phyloP scores from a whole-genome alignment of 64 coral and sea anemone genomes.

The Montipora sp. region DNA sequence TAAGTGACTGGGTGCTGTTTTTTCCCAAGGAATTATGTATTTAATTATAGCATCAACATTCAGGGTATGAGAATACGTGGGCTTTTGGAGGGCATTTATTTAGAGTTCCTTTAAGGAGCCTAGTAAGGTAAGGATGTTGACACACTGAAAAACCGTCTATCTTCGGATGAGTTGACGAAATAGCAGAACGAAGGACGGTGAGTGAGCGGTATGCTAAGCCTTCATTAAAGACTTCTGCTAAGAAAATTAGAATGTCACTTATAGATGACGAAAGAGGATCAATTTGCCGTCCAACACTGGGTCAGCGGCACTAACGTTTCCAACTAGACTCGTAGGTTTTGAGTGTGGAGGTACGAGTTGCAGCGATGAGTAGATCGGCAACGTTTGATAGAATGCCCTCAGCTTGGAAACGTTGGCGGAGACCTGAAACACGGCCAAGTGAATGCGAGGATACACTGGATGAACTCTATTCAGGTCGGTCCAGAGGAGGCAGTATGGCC shows the following conservation, averaged over 20 bases:
- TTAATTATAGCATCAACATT: constrained; percentile 24
- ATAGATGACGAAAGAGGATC: constrained; percentile 33
- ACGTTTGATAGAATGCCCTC: constrained; percentile 51
- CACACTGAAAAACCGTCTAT: constrained; percentile 46
- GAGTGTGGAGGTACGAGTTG: constrained; percentile 48
- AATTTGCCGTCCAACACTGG: neutral
- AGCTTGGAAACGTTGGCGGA: constrained; percentile 34
- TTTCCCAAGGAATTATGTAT: neutral
- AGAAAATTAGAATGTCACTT: constrained; percentile 8
- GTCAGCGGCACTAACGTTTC: neutral
- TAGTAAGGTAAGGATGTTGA: constrained; percentile 8
- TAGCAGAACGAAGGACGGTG: constrained; percentile 48
- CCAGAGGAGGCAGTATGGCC: neutral
- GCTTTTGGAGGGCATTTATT: neutral
- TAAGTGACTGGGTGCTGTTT: neutral
- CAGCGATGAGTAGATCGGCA: constrained; percentile 49
- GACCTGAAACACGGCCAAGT: constrained; percentile 47
- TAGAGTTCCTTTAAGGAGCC: constrained; percentile 13
- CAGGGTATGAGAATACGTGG: constrained; percentile 38
- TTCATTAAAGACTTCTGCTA: constrained; percentile 26
- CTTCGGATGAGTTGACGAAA: constrained; percentile 54
- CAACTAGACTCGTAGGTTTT: constrained; percentile 34
- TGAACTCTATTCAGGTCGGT: neutral
- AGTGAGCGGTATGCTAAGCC: neutral
- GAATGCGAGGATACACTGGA: constrained; percentile 32